These are phyloP conservation scores for Leptonema lineaticorne DNA, from an alignment of 1,140 invertebrate genomes.

Conservation along the genomic window DNA sequence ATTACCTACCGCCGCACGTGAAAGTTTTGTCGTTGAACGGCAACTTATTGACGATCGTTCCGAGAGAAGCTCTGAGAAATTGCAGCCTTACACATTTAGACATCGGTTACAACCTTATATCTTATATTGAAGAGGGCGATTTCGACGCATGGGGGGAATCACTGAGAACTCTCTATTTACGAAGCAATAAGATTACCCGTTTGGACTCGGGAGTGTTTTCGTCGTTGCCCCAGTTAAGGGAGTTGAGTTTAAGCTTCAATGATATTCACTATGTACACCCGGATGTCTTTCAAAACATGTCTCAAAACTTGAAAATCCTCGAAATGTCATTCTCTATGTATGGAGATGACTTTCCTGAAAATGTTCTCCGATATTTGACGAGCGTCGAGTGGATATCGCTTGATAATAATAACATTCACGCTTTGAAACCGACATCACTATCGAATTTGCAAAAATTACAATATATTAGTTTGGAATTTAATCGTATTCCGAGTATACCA, in stretches of 20 bases:
- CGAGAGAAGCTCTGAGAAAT: slow-evolving; percentile 65
- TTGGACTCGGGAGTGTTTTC: slow-evolving; percentile 73
- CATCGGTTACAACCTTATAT: slow-evolving; percentile 83
- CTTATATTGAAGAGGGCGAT: slow-evolving; percentile 69
- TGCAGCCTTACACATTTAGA: slow-evolving; percentile 78
- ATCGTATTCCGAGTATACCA: slow-evolving; percentile 67
- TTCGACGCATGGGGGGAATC: slow-evolving; percentile 78
- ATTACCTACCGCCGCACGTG: slow-evolving; percentile 60
- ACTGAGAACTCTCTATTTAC: slow-evolving; percentile 78
- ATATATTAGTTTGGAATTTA: slow-evolving; percentile 86
- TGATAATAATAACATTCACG: slow-evolving; percentile 84
- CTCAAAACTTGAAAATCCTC: slow-evolving; percentile 73
- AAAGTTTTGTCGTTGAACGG: slow-evolving; percentile 78
- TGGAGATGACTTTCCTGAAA: slow-evolving; percentile 73
- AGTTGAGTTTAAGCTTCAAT: slow-evolving; percentile 88
- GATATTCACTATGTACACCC: slow-evolving; percentile 75
- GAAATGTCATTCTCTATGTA: slow-evolving; percentile 84
- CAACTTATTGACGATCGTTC: slow-evolving; percentile 74
- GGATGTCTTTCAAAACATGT: slow-evolving; percentile 73
- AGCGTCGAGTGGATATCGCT: slow-evolving; percentile 81
- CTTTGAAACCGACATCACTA: slow-evolving; percentile 65
- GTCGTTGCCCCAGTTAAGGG: slow-evolving; percentile 69
- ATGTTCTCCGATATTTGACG: slow-evolving; percentile 67
- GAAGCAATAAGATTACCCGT: slow-evolving; percentile 80
- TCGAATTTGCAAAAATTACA: slow-evolving; percentile 66